These are phyloP conservation scores for Lophotriccus pileatus DNA, from an alignment of 2,797 vertebrate species.

Conservation along the genomic window DNA sequence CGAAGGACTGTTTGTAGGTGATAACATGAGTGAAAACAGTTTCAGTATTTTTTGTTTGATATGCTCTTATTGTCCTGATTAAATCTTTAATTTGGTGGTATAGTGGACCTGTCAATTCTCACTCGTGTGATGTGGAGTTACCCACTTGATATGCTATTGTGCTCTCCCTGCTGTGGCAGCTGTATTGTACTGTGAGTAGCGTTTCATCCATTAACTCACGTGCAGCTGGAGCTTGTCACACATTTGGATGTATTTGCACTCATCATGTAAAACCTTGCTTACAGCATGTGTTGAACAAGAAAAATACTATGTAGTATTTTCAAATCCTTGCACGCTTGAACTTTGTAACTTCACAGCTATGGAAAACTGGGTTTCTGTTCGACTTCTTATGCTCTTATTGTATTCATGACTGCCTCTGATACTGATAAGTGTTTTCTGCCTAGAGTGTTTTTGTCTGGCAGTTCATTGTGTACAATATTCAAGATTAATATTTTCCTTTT, in stretches of 20 bases:
- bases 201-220: neutral
- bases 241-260: neutral
- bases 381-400: neutral
- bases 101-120: neutral
- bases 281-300: neutral
- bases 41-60: neutral
- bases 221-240: constrained; percentile 7
- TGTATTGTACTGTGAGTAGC: neutral
- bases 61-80: neutral
- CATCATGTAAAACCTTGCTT: neutral
- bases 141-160: neutral
- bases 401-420: neutral
- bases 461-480: neutral
- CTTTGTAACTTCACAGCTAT: neutral
- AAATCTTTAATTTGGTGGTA: neutral
- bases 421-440: neutral
- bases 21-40: neutral
- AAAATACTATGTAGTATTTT: neutral
- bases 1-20: neutral
- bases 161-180: constrained; percentile 4
- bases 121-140: neutral
- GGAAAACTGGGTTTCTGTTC: neutral
- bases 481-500: constrained; percentile 18
- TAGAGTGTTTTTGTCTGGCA: neutral
- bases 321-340: neutral